phyloP scores from a whole-genome alignment of 1,140 invertebrate genomes.

The Zeugodacus cucurbitae region DNA sequence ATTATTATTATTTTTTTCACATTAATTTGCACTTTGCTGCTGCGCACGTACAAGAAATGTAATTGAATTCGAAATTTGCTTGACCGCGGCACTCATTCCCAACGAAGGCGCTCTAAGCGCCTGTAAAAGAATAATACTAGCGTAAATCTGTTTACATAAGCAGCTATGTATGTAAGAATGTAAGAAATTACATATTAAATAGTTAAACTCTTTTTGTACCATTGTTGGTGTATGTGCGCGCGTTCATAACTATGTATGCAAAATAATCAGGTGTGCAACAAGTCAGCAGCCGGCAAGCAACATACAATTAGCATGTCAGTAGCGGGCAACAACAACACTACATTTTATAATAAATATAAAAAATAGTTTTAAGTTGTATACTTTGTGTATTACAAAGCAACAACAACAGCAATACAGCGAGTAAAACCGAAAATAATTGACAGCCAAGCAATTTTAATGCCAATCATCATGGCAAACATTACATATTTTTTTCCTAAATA shows the following conservation, averaged over 20 bases:
- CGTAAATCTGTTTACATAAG: background rate
- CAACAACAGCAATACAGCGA: background rate
- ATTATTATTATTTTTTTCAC: background rate
- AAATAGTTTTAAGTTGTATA: background rate
- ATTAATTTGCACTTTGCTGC: background rate
- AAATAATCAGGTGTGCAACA: conserved; percentile 37
- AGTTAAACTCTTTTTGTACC: background rate
- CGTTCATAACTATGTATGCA: conserved; percentile 10
- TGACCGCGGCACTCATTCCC: background rate
- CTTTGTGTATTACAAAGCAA: background rate
- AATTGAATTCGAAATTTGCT: background rate
- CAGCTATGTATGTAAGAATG: background rate
- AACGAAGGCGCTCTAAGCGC: background rate
- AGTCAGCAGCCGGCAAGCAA: conserved; percentile 28
- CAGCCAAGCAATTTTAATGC: background rate
- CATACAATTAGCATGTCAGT: conserved; percentile 27
- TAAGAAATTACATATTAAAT: conserved; percentile 4
- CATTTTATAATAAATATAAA: background rate
- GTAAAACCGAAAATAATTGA: conserved; percentile 10
- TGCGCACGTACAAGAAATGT: background rate
- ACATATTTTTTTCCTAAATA: too few relatives aligned
- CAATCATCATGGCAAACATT: conserved; percentile 8
- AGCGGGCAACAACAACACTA: background rate
- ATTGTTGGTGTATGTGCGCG: background rate
- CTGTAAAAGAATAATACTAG: background rate